Conservation (phyloP, 2,797 vertebrate species). For the Capromys pilorides region DNA sequence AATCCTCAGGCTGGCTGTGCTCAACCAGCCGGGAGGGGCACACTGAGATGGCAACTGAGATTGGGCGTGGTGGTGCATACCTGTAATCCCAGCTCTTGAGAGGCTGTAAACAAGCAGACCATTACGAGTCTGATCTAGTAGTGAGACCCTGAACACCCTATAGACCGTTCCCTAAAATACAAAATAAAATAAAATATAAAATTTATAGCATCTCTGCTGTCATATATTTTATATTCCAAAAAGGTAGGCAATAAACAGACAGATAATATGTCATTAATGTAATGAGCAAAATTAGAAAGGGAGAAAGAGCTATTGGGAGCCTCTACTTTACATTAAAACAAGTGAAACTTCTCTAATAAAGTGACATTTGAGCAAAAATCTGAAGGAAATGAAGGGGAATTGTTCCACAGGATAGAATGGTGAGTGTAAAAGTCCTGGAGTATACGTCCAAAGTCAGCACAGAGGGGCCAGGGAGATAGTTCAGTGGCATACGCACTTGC, state of each 20-base stretch:
- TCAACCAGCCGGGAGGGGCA: too few relatives aligned
- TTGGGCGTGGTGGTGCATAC: too few relatives aligned
- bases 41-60: too few relatives aligned
- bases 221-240: neutral
- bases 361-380: neutral
- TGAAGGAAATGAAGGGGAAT: neutral
- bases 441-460: neutral
- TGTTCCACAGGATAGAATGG: neutral
- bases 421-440: neutral
- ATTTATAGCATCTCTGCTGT: neutral
- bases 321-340: neutral
- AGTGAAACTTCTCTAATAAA: neutral
- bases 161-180: too few relatives aligned
- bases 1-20: too few relatives aligned
- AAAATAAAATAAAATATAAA: too few relatives aligned
- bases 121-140: too few relatives aligned
- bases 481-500: too few relatives aligned
- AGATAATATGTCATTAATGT: neutral
- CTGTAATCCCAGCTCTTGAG: too few relatives aligned
- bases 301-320: neutral
- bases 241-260: slow-evolving; percentile 8
- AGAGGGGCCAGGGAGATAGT: too few relatives aligned
- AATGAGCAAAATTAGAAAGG: neutral
- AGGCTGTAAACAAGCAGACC: too few relatives aligned
- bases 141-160: too few relatives aligned